These are phyloP conservation scores for Tribolium castaneum DNA, from an alignment of 1,140 invertebrate species.

Conservation along the genomic window DNA sequence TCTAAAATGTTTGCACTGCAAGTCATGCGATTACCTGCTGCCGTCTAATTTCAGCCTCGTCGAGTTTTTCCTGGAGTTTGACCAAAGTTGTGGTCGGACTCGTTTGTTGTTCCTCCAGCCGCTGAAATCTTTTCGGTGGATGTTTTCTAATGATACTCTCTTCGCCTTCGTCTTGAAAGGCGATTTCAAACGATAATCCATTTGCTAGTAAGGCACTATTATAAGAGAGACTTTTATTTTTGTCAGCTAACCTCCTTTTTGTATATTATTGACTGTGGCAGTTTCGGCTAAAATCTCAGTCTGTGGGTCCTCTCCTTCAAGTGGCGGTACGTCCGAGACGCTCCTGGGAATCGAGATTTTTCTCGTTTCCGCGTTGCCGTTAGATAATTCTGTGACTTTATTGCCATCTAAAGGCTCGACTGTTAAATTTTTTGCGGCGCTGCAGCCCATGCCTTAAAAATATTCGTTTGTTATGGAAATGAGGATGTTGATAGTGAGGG, in stretches of 20 bases:
- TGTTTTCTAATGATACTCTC: conserved; percentile 69
- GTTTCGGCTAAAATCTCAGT: conserved; percentile 55
- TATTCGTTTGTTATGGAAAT: conserved; percentile 27
- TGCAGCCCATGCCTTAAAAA: conserved; percentile 57
- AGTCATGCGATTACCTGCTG: conserved; percentile 58
- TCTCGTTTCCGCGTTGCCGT: conserved; percentile 32
- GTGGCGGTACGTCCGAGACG: conserved; percentile 50
- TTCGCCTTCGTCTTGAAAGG: conserved; percentile 65
- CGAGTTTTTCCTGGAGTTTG: conserved; percentile 74
- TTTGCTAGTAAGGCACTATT: conserved; percentile 52
- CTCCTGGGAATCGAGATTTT: conserved; percentile 51
- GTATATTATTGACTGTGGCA: conserved; percentile 56
- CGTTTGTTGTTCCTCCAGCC: conserved; percentile 68
- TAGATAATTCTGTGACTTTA: conserved; percentile 44
- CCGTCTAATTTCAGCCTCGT: conserved; percentile 74
- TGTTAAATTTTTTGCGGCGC: conserved; percentile 59
- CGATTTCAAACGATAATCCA: conserved; percentile 74
- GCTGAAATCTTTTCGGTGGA: conserved; percentile 70
- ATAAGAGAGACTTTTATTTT: not conserved
- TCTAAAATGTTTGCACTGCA: not conserved
- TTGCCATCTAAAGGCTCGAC: conserved; percentile 55
- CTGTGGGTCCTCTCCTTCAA: conserved; percentile 57
- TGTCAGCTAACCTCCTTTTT: conserved; percentile 52
- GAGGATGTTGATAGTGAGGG: conserved; percentile 12
- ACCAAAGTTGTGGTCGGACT: conserved; percentile 68